Conservation (phyloP, 2,113 vertebrate genomes). For the Paramormyrops kingsleyae region DNA sequence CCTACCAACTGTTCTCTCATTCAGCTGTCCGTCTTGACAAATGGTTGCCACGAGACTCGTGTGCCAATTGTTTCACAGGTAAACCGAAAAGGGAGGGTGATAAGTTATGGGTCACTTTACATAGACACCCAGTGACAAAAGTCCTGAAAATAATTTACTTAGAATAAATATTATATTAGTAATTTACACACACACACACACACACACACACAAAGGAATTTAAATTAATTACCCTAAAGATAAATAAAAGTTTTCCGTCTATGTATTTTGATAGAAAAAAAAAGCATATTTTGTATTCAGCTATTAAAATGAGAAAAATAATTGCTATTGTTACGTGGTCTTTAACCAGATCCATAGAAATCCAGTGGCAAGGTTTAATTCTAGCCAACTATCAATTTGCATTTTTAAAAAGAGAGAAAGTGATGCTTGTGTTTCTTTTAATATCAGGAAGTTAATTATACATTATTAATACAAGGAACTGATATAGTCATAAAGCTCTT, state of each 20-base stretch:
- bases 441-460: neutral
- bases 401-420: neutral
- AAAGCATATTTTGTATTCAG: neutral
- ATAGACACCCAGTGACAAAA: neutral
- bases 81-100: neutral
- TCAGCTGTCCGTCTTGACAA: neutral
- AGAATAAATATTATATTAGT: neutral
- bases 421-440: neutral
- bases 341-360: neutral
- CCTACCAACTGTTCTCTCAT: conserved; percentile 3
- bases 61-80: neutral
- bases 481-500: neutral
- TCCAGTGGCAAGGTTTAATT: neutral
- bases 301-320: neutral
- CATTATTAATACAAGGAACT: neutral
- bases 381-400: neutral
- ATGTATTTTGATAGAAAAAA: neutral
- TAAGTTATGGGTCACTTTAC: neutral
- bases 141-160: neutral
- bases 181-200: neutral
- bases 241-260: neutral
- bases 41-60: conserved; percentile 2
- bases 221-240: neutral
- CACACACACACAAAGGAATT: neutral
- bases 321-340: neutral